These are phyloP conservation scores for Nysson spinosus DNA, from an alignment of 2,888 invertebrate genomes.

Conservation along the genomic window DNA sequence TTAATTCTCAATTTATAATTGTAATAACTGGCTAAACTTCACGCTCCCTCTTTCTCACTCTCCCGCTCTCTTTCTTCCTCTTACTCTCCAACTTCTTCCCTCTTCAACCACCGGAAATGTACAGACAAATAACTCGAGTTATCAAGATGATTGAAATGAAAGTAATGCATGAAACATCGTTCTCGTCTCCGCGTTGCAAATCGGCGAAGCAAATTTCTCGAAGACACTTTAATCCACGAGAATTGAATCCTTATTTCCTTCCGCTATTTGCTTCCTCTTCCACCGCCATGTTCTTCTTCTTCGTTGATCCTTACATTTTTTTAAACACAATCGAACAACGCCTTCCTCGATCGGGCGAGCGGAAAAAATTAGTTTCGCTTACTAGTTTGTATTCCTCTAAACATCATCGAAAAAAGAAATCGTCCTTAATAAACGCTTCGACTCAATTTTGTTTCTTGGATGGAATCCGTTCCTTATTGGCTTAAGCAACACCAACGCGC, in stretches of 20 bases:
- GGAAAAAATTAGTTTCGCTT: conserved; percentile 21
- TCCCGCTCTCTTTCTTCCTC: conserved; percentile 19
- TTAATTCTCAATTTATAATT: conserved; percentile 46
- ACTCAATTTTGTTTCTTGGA: conserved; percentile 56
- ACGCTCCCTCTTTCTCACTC: conserved; percentile 26
- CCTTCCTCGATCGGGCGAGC: too few relatives aligned
- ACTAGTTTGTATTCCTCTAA: too few relatives aligned
- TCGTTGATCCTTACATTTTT: too few relatives aligned
- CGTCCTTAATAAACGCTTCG: neutral
- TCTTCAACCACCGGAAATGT: conserved; percentile 50
- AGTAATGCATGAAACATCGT: conserved; percentile 62
- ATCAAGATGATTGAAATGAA: conserved; percentile 59
- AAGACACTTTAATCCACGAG: neutral
- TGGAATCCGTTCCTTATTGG: conserved; percentile 71
- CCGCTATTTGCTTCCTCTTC: conserved; percentile 6
- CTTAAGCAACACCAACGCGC: conserved; percentile 62
- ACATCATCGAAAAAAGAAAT: conserved; percentile 23
- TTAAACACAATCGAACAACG: too few relatives aligned
- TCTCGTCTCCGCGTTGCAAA: conserved; percentile 21
- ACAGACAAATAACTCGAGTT: conserved; percentile 60
- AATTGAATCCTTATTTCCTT: neutral
- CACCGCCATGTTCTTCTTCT: neutral
- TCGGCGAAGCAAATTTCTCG: conserved; percentile 22
- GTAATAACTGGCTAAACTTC: conserved; percentile 58
- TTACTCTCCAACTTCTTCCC: neutral